These are phyloP conservation scores for Takifugu rubripes DNA, from an alignment of 2,797 vertebrate species.

Conservation along the genomic window DNA sequence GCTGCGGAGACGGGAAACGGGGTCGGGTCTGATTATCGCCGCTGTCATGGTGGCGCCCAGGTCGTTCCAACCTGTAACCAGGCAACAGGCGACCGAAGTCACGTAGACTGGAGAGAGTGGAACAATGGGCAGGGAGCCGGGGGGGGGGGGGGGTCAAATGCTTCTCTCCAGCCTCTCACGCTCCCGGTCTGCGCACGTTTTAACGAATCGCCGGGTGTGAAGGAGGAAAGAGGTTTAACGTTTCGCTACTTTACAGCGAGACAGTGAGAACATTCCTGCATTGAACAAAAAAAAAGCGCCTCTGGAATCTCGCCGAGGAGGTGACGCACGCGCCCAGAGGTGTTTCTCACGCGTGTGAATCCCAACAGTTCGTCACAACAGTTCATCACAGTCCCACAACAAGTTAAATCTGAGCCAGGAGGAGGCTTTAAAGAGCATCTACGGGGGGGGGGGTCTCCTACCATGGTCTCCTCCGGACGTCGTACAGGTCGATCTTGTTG, in stretches of 20 bases:
- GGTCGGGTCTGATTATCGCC: constrained; percentile 71
- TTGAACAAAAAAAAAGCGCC: too few species aligned
- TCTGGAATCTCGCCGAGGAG: constrained; percentile 5
- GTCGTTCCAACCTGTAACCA: constrained; percentile 66
- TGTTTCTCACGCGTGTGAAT: background rate
- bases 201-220: too few species aligned
- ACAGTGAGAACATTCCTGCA: too few species aligned
- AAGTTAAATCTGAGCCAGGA: constrained; percentile 27
- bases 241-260: too few species aligned
- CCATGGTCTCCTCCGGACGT: constrained; percentile 96
- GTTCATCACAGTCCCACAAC: constrained; percentile 8
- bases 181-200: constrained; percentile 1
- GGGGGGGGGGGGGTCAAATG: constrained; percentile 6
- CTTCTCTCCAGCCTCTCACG: constrained; percentile 41
- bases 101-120: constrained; percentile 52
- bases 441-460: constrained; percentile 64
- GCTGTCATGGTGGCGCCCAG: constrained; percentile 70
- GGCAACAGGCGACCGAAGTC: constrained; percentile 66
- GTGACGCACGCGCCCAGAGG: constrained; percentile 16
- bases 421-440: background rate
- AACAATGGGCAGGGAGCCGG: constrained; percentile 44
- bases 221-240: too few species aligned
- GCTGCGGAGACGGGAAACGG: constrained; percentile 55
- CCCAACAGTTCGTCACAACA: constrained; percentile 29
- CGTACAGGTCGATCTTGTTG: constrained; percentile 98